phyloP scores from a whole-genome alignment of 2,113 vertebrate species.

The Hyaena hyaena region DNA sequence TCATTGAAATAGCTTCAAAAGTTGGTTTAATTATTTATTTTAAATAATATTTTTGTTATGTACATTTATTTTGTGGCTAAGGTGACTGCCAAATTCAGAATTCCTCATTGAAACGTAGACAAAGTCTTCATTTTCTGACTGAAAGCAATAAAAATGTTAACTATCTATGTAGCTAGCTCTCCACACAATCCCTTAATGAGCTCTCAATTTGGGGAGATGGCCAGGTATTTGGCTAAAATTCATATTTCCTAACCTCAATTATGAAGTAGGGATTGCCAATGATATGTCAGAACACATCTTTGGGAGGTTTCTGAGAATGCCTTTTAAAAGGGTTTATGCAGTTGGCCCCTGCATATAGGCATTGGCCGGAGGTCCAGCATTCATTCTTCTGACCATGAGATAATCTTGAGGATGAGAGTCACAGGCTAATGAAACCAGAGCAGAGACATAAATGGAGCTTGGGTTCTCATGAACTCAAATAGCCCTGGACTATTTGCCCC shows the following conservation, averaged over 20 bases:
- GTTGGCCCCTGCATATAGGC: not conserved
- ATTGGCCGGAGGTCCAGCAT: not conserved
- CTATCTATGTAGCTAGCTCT: not conserved
- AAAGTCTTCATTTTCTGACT: not conserved
- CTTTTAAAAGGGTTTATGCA: not conserved
- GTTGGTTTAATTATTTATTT: not conserved
- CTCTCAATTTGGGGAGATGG: not conserved
- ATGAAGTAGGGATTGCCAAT: not conserved
- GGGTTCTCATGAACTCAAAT: not conserved
- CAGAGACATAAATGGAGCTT: not conserved
- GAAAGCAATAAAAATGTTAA: not conserved
- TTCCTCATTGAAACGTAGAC: not conserved
- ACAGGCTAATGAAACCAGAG: not conserved
- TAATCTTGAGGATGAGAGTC: not conserved
- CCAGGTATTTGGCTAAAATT: not conserved
- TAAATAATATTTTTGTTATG: not conserved
- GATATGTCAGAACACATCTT: not conserved
- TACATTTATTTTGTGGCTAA: not conserved
- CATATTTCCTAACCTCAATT: not conserved
- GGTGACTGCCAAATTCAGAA: constrained; percentile 9
- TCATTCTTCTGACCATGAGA: not conserved
- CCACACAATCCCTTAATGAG: not conserved
- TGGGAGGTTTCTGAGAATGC: not conserved
- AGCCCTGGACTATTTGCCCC: not conserved
- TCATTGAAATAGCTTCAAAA: not conserved